Percentiles rank a stretch among this genome's conserved stretches.
phyloP scores from a whole-genome alignment of 2,113 vertebrate genomes.

The Oreochromis tanganicae region DNA sequence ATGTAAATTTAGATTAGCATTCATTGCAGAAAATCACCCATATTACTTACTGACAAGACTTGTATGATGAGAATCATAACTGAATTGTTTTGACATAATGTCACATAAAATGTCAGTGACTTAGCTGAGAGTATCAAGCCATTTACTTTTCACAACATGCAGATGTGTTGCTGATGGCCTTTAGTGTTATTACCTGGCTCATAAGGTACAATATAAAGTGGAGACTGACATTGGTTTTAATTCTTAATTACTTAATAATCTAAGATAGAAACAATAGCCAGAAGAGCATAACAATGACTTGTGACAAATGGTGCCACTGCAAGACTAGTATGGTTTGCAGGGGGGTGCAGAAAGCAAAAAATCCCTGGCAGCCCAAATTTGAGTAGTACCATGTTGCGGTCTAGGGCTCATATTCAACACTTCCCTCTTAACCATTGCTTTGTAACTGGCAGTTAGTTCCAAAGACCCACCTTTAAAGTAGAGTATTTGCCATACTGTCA shows the following conservation, averaged over 20 bases:
- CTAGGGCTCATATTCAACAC: background rate
- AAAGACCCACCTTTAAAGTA: background rate
- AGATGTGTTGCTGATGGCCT: background rate
- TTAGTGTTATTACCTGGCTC: background rate
- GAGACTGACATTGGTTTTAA: background rate
- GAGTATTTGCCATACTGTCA: background rate
- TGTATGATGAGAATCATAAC: background rate
- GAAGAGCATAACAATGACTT: background rate
- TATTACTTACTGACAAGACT: background rate
- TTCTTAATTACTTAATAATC: background rate
- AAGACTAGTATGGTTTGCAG: background rate
- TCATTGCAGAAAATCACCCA: background rate
- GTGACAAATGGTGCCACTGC: background rate
- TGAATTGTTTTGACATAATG: background rate
- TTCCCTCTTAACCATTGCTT: background rate
- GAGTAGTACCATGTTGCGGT: background rate
- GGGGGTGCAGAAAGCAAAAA: background rate
- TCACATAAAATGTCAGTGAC: background rate
- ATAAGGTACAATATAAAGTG: background rate
- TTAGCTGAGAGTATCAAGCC: accelerated
- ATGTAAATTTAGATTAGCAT: background rate
- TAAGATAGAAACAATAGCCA: background rate
- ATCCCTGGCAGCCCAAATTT: background rate
- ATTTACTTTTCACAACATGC: background rate
- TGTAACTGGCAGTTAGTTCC: background rate